phyloP scores from a whole-genome alignment of 1,140 invertebrate species.

The Mizuhopecten yessoensis region DNA sequence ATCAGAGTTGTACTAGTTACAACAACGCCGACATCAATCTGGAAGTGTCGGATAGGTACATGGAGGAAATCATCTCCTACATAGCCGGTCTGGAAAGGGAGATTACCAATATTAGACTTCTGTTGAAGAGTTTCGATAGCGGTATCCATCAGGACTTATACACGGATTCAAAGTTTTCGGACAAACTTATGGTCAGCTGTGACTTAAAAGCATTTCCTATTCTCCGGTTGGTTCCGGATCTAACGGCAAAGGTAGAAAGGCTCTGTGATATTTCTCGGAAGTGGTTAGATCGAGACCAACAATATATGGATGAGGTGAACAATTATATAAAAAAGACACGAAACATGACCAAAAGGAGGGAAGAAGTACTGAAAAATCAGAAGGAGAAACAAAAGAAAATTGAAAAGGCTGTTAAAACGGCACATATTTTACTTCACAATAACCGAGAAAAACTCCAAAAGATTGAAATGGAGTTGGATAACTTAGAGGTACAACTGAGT shows the following conservation, averaged over 20 bases:
- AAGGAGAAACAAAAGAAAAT: slow-evolving; percentile 78
- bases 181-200: slow-evolving; percentile 75
- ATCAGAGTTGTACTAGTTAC: slow-evolving; percentile 77
- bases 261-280: slow-evolving; percentile 74
- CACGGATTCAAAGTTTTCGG: slow-evolving; percentile 72
- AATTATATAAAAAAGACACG: slow-evolving; percentile 77
- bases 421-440: slow-evolving; percentile 74
- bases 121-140: slow-evolving; percentile 75
- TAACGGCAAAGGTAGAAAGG: slow-evolving; percentile 72
- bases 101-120: slow-evolving; percentile 68
- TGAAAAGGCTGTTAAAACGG: slow-evolving; percentile 75
- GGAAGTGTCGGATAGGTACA: slow-evolving; percentile 76
- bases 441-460: slow-evolving; percentile 78
- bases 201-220: slow-evolving; percentile 81
- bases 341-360: slow-evolving; percentile 70
- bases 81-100: slow-evolving; percentile 70
- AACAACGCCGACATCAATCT: slow-evolving; percentile 71
- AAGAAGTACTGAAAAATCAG: slow-evolving; percentile 75
- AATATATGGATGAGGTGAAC: slow-evolving; percentile 80
- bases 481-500: slow-evolving; percentile 74
- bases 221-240: slow-evolving; percentile 76
- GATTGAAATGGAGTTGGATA: slow-evolving; percentile 78
- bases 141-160: slow-evolving; percentile 78
- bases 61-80: slow-evolving; percentile 73
- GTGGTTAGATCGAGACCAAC: slow-evolving; percentile 79